Percentiles rank a stretch among this genome's conserved stretches.
These are phyloP conservation scores for Acanthosepion lycidas DNA, from an alignment of 2,888 invertebrate species.

Conservation along the genomic window DNA sequence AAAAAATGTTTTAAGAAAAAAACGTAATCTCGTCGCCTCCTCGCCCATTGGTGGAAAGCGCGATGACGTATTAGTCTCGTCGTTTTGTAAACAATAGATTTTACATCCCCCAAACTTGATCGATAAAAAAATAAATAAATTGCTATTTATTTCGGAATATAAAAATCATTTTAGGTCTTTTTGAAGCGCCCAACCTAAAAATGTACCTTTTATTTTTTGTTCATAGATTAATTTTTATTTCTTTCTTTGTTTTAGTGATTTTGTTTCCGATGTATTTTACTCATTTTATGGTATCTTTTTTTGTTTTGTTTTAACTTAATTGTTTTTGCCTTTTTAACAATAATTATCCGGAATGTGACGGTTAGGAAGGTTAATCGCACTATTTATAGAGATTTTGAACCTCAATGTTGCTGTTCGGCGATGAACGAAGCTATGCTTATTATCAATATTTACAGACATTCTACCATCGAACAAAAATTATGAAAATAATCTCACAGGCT, in stretches of 20 bases:
- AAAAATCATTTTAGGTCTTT: not conserved
- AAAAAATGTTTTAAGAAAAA: not conserved
- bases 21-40: not conserved
- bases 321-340: no score
- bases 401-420: no score
- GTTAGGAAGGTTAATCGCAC: no score
- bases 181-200: not conserved
- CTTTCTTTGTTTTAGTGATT: not conserved
- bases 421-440: no score
- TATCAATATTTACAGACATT: no score
- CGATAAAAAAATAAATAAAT: not conserved
- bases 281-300: no score
- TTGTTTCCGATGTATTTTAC: not conserved
- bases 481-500: no score
- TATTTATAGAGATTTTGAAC: no score
- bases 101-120: not conserved
- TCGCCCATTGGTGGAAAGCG: not conserved
- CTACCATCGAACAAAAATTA: no score
- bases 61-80: not conserved
- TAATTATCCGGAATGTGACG: no score
- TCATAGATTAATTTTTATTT: not conserved
- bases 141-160: not conserved
- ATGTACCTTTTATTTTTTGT: not conserved
- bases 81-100: not conserved
- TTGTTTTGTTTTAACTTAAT: no score